These are phyloP conservation scores for Lithophane ornitopus DNA, from an alignment of 2,888 invertebrate genomes.

Conservation along the genomic window DNA sequence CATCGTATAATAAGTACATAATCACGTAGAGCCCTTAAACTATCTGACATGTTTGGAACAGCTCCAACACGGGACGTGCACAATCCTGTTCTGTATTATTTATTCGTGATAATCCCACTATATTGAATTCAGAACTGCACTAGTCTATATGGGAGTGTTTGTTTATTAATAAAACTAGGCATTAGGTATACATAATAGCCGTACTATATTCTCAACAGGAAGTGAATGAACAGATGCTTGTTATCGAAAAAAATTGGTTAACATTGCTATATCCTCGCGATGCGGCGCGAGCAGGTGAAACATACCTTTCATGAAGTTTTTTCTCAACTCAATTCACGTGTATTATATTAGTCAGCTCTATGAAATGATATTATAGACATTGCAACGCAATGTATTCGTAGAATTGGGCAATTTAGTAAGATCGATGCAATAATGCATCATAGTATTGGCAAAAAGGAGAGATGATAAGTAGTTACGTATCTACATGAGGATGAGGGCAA, in stretches of 20 bases:
- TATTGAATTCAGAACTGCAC: conserved; percentile 44
- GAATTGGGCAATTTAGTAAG: conserved; percentile 1
- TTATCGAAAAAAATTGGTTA: not conserved
- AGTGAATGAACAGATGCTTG: conserved; percentile 26
- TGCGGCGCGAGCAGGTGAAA: not conserved
- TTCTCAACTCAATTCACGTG: not conserved
- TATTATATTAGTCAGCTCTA: not conserved
- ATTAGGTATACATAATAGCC: not conserved
- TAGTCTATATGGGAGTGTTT: conserved; percentile 31
- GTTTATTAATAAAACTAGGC: conserved; percentile 55
- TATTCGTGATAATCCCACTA: conserved; percentile 52
- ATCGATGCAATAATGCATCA: conserved; percentile 6
- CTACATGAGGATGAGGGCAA: not conserved
- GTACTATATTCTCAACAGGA: not conserved
- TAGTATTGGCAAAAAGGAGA: not conserved
- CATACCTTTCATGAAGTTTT: not conserved
- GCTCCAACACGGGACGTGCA: conserved; percentile 57
- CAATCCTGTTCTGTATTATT: conserved; percentile 55
- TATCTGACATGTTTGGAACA: conserved; percentile 61
- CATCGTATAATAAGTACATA: conserved; percentile 50
- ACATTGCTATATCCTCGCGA: not conserved
- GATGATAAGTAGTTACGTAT: not conserved
- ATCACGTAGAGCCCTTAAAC: conserved; percentile 59
- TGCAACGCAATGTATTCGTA: not conserved
- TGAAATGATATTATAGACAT: not conserved